Base-by-base conservation (phyloP, 2,113 vertebrate genomes). In the Alectura lathami region DNA sequence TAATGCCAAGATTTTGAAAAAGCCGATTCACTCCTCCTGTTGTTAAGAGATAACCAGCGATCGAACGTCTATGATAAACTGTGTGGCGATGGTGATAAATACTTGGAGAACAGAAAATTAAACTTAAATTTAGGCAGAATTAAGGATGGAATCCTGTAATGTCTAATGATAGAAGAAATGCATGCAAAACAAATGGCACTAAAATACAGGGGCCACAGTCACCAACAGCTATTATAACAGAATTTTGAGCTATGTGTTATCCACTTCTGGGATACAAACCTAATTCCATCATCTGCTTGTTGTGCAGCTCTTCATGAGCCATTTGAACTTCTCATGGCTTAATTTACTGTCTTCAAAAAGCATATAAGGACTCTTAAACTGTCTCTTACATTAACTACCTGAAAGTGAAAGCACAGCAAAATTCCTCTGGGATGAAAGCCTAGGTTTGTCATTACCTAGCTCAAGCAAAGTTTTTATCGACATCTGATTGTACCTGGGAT, bases 21-120 rank as follows among this genome's bases (percentile, higher is more conserved):
- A 91, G n/a, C 60, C 38, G 62, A 50, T 91, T 88, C 22, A 30
- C 86, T 86, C n/a, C 17, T 80, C 5, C 34, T 72, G 38, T 62
- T 91, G 12, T 47, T 80, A 26, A 77, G 86, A 94, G 93, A 83
- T 84, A 93, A 89, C 50, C 38, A 57, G 36, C 67, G 89, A 92
- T 93, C 0, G 4, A 89, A 77, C 30, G 59, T 32, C 64, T 45
- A 9, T 0, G 7, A 93, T 92, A 93, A 95, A 80, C 45, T 17
- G 2, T 69, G 79, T 81, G 77, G 80, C 74, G 77, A 51, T 22
- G 48, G 68, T 91, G 70, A 92, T 89, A 94, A 95, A 94, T 81
- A 83, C 89, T 42, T 53, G 22, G 80, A 74, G 63, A 94, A 56
- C 4, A 36, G 76, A 94, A 92, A 69, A 69, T 89, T 51, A 88